Evolutionary conservation across 2,113 vertebrate genomes (phyloP).

Genomic region (Saccopteryx bilineata): DNA sequence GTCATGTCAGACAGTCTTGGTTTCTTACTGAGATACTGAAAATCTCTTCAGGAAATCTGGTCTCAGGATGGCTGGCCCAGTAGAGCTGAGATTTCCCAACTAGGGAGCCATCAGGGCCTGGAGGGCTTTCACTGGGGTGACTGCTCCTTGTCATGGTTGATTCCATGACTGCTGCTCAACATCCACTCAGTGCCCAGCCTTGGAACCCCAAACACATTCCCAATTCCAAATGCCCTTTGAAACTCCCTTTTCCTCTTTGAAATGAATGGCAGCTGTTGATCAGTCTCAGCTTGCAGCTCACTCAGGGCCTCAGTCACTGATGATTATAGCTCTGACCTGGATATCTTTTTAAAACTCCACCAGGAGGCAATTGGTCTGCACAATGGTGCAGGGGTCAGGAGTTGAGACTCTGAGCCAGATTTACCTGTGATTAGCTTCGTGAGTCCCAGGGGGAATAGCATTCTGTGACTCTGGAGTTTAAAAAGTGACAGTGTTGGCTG

Average conservation of each 20-base stretch:
- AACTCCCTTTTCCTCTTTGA: neutral
- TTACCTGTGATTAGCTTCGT: neutral
- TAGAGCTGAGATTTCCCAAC: neutral
- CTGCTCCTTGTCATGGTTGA: neutral
- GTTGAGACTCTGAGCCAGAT: neutral
- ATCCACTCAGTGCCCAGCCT: neutral
- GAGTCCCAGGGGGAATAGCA: neutral
- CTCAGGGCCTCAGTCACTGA: neutral
- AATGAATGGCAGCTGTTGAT: neutral
- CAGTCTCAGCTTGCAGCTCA: neutral
- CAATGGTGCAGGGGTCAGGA: rapidly evolving
- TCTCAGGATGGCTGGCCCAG: neutral
- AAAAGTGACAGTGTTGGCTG: neutral
- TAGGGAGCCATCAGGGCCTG: rapidly evolving
- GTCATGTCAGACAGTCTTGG: neutral
- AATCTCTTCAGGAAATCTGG: neutral
- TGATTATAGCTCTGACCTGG: neutral
- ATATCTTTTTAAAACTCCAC: neutral
- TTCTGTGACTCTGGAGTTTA: neutral
- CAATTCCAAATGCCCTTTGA: rapidly evolving
- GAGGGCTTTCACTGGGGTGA: neutral
- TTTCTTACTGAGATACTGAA: neutral
- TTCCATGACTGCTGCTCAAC: neutral
- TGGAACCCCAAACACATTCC: too few species aligned
- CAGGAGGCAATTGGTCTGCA: neutral